phyloP scores from a whole-genome alignment of 1,140 invertebrate species.

The Helicoverpa zea region DNA sequence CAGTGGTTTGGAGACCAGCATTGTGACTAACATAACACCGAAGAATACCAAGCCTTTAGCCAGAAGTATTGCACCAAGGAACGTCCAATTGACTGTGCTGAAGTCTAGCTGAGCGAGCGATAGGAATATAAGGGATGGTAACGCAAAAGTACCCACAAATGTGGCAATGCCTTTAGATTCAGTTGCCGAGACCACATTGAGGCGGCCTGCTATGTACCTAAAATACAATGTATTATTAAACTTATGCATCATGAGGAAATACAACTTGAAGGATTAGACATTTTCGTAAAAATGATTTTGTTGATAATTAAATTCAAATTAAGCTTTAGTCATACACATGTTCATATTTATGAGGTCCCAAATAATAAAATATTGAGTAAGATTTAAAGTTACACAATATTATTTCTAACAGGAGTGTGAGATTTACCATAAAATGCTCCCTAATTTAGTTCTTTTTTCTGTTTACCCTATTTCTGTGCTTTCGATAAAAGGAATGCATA shows the following conservation, averaged over 20 bases:
- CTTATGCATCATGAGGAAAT: too few relatives aligned
- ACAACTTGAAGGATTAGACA: too few relatives aligned
- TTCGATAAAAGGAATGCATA: too few relatives aligned
- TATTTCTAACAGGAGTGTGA: too few relatives aligned
- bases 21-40: slow-evolving; percentile 92
- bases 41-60: slow-evolving; percentile 96
- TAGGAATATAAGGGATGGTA: slow-evolving; percentile 97
- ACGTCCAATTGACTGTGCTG: slow-evolving; percentile 95
- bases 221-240: slow-evolving; percentile 62
- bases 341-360: background rate
- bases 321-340: background rate
- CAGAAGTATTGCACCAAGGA: slow-evolving; percentile 94
- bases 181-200: slow-evolving; percentile 93
- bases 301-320: too few relatives aligned
- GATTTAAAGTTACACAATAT: too few relatives aligned
- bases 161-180: slow-evolving; percentile 97
- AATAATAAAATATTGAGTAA: background rate
- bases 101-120: slow-evolving; percentile 96
- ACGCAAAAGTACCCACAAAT: slow-evolving; percentile 97
- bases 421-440: too few relatives aligned
- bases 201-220: slow-evolving; percentile 96
- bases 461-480: too few relatives aligned
- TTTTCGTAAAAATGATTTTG: too few relatives aligned
- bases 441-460: too few relatives aligned
- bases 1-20: slow-evolving; percentile 92